phyloP scores from a whole-genome alignment of 2,113 vertebrate genomes.

The Callorhinus ursinus region DNA sequence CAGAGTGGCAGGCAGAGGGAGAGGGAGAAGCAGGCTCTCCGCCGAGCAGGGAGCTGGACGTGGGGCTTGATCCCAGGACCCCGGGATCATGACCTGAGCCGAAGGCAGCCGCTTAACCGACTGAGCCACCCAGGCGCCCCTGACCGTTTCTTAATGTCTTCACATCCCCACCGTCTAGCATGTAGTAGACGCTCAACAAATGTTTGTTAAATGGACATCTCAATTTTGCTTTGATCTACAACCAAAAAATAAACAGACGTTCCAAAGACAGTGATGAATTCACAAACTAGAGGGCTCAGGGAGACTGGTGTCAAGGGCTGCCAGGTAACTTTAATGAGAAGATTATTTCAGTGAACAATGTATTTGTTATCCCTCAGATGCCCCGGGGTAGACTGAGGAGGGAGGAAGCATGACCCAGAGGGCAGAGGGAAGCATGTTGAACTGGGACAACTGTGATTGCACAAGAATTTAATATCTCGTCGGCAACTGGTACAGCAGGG shows the following conservation, averaged over 20 bases:
- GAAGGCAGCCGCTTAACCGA: no score
- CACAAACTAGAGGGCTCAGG: background rate
- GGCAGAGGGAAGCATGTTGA: background rate
- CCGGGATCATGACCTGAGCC: no score
- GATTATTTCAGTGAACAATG: background rate
- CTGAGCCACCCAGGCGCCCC: no score
- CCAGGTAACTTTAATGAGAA: background rate
- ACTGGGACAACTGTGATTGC: background rate
- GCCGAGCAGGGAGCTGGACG: no score
- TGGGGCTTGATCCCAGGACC: no score
- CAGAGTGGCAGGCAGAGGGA: no score
- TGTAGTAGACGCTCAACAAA: background rate
- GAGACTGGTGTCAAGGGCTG: background rate
- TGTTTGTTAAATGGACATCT: no score
- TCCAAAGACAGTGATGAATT: background rate
- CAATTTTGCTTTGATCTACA: background rate
- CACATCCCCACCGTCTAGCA: background rate
- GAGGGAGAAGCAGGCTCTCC: no score
- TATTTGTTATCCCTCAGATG: background rate
- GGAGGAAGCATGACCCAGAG: background rate
- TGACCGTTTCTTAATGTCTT: background rate
- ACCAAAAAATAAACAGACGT: background rate
- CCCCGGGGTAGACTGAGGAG: background rate
- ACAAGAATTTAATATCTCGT: no score
- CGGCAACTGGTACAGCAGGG: background rate